Conservation (phyloP, 2,797 vertebrate genomes). For the Mormyrus hasselquistii region DNA sequence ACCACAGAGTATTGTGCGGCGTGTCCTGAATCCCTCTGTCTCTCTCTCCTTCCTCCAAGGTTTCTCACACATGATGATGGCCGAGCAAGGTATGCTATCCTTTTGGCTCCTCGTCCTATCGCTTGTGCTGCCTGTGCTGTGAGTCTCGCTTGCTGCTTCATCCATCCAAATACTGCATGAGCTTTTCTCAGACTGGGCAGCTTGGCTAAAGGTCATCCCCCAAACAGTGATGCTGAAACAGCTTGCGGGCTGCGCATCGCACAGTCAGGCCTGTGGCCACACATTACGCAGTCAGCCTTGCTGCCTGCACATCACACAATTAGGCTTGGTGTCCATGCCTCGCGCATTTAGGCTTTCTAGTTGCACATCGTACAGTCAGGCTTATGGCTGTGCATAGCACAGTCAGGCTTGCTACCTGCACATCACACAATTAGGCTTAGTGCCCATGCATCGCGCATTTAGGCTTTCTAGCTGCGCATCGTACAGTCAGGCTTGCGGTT, state of each 20-base stretch:
- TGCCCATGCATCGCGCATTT: not conserved
- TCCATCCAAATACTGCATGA: not conserved
- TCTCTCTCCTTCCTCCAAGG: constrained; percentile 59
- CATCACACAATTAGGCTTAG: not conserved
- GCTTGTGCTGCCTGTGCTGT: not conserved
- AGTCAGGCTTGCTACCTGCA: not conserved
- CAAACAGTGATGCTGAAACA: not conserved
- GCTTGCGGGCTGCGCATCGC: not conserved
- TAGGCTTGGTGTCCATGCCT: not conserved
- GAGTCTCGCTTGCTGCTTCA: not conserved
- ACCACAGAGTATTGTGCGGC: constrained; percentile 48
- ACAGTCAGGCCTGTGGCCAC: not conserved
- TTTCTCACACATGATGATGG: constrained; percentile 93
- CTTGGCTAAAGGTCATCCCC: not conserved
- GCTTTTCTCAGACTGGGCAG: not conserved
- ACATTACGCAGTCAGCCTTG: not conserved
- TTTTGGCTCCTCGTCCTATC: not conserved
- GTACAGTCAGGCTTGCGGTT: not conserved
- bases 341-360: not conserved
- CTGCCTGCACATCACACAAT: too few species aligned
- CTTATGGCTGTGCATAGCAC: not conserved
- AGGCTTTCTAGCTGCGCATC: not conserved
- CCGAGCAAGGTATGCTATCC: constrained; percentile 86
- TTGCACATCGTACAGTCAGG: not conserved
- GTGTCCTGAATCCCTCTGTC: constrained; percentile 6